Evolutionary conservation across 2,113 vertebrate genomes (phyloP), one percentile per base, ranked within the genome.

Genomic region (Pachyramphus minor): DNA sequence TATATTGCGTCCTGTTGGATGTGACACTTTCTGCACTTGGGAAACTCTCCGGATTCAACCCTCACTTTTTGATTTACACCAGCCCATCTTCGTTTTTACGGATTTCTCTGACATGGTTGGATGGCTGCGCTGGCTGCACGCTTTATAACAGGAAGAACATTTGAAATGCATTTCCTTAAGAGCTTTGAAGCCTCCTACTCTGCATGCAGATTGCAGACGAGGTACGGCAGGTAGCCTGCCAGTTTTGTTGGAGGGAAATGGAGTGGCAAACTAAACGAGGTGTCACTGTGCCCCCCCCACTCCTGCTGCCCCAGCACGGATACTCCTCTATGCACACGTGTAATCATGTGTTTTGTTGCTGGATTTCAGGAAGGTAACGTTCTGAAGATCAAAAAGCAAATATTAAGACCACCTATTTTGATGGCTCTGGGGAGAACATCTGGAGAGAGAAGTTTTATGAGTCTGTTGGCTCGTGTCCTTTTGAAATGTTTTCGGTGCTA

Each of bases 401-500:
- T 75, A 93, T 67, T 84, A 77, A 88, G 90, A 80, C 72, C 90
- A 93, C 90, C 96, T 90, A 86, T 95, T 93, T 92, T 69, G 91
- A 78, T 78, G 80, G 74, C 90, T 87, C 83, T 84, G 62, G 88
- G 85, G 79, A 93, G 80, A 96, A 96, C 96, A 97, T 94, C 95
- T 95, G 90, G 92, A 93, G 79, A 90, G 71, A 93, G 83, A 92
- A 93, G 83, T 92, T 96, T 95, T 93, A 96, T 15, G 79, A 53
- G 79, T 87, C 88, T 90, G 82, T 56, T 95, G 93, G 75, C 68
- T 96, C 31, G 0, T 95, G 92, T 97, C 92, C 92, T 96, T 95
- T 96, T 95, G 89, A 87, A 92, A 96, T 90, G 93, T 69, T 94
- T 96, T 93, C 87, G 35, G 49, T 94, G 79, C 73, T 93, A 90